Conservation (phyloP, 2,797 vertebrate species). For the Scolopax bukidnonensis region DNA sequence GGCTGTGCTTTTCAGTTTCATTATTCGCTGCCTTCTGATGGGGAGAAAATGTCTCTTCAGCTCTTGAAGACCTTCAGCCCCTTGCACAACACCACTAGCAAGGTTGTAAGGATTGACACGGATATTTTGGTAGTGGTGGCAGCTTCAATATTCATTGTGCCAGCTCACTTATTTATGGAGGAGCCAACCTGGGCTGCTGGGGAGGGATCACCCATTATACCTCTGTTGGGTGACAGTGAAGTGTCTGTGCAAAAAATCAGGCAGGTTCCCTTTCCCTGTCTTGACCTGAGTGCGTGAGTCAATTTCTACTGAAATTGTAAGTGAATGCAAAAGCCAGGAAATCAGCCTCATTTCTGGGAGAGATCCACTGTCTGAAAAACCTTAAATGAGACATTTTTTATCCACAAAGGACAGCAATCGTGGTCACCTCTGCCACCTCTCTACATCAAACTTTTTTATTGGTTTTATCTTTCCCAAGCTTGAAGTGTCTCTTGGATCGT, state of each 20-base stretch:
- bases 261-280: not conserved
- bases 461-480: not conserved
- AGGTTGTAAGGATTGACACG: not conserved
- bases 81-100: not conserved
- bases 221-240: not conserved
- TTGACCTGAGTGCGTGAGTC: not conserved
- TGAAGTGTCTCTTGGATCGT: not conserved
- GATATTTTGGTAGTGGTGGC: not conserved
- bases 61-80: not conserved
- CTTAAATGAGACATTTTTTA: conserved; percentile 15
- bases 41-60: not conserved
- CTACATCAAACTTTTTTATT: not conserved
- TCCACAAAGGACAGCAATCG: not conserved
- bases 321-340: not conserved
- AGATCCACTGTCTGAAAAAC: not conserved
- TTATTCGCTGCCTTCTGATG: not conserved
- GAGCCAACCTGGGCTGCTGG: not conserved
- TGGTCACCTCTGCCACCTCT: not conserved
- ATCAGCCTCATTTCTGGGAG: not conserved
- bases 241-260: not conserved
- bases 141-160: not conserved
- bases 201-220: not conserved
- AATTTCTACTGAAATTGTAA: not conserved
- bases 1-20: not conserved
- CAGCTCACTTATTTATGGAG: not conserved